Conservation (phyloP, 2,888 invertebrate genomes). For the Melangyna quadrimaculata region DNA sequence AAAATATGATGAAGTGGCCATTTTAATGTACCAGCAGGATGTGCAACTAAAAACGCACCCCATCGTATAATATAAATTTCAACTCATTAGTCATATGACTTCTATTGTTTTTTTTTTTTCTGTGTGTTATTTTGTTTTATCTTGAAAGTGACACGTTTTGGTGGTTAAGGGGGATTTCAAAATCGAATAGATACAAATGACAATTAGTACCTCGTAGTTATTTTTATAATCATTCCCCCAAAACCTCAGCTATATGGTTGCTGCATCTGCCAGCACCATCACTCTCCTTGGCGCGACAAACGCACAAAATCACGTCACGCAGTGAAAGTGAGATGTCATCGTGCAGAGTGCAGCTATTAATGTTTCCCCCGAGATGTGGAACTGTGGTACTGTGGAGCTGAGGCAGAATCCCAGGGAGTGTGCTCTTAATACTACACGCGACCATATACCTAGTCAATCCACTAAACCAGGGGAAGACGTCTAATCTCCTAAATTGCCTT, state of each 20-base stretch:
- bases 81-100: conserved; percentile 50
- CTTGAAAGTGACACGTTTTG: conserved; percentile 32
- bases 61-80: conserved; percentile 15
- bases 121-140: not conserved
- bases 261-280: conserved; percentile 62
- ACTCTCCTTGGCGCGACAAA: conserved; percentile 10
- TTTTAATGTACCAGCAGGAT: conserved; percentile 27
- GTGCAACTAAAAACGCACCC: conserved; percentile 39
- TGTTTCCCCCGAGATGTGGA: conserved; percentile 43
- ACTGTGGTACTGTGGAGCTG: not conserved
- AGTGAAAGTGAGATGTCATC: conserved; percentile 68
- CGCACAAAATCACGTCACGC: conserved; percentile 57
- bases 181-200: conserved; percentile 41
- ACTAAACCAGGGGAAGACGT: conserved; percentile 15
- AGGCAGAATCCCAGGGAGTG: not conserved
- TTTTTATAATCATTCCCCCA: conserved; percentile 28
- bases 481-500: conserved; percentile 62
- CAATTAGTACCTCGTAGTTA: conserved; percentile 44
- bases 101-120: not conserved
- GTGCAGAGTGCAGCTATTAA: conserved; percentile 60
- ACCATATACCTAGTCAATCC: conserved; percentile 25
- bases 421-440: conserved; percentile 42
- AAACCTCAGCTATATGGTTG: conserved; percentile 46
- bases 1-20: conserved; percentile 2
- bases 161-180: conserved; percentile 26